phyloP scores from a whole-genome alignment of 35 echinoderm and acorn worm species.

The Lytechinus pictus region DNA sequence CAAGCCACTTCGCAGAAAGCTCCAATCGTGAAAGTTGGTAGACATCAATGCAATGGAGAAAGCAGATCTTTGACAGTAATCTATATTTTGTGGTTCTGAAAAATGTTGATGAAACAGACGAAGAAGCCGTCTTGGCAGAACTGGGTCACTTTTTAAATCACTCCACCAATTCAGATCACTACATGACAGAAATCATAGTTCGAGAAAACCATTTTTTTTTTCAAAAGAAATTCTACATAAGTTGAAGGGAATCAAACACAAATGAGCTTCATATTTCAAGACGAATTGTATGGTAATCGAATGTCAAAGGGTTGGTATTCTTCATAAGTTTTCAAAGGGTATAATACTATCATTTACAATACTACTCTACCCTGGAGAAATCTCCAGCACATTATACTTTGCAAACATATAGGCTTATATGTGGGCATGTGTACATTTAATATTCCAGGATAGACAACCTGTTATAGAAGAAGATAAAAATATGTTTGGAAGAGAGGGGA shows the following conservation, averaged over 20 bases:
- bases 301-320: too few relatives aligned
- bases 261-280: too few relatives aligned
- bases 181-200: too few relatives aligned
- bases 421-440: background rate
- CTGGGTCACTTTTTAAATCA: background rate
- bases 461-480: background rate
- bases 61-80: background rate
- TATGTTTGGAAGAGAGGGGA: background rate
- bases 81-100: background rate
- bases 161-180: too few relatives aligned
- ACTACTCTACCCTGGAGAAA: too few relatives aligned
- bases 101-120: background rate
- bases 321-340: too few relatives aligned
- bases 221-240: too few relatives aligned
- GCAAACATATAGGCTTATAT: background rate
- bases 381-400: background rate
- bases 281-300: too few relatives aligned
- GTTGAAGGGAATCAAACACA: too few relatives aligned
- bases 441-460: background rate
- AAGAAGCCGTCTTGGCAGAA: background rate
- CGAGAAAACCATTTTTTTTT: too few relatives aligned
- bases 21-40: background rate
- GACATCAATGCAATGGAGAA: background rate
- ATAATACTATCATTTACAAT: too few relatives aligned
- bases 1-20: too few relatives aligned